Conservation (phyloP, 2,797 vertebrate genomes). For the Toxotes lorentzi region DNA sequence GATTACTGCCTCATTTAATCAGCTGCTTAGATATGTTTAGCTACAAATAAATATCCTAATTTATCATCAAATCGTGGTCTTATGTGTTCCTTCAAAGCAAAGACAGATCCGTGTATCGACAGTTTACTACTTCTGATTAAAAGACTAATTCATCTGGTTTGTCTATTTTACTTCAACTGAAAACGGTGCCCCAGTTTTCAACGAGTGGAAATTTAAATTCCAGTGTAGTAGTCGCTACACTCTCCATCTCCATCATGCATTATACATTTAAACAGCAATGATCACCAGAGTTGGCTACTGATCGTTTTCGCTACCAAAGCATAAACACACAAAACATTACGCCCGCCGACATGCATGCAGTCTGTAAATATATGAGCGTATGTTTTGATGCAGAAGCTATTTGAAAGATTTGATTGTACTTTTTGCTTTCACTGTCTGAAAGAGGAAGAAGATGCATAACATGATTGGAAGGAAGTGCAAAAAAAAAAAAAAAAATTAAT, state of each 20-base stretch:
- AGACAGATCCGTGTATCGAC: not conserved
- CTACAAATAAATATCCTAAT: not conserved
- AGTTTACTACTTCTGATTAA: not conserved
- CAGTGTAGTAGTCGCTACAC: not conserved
- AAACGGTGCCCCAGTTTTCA: not conserved
- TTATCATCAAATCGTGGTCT: not conserved
- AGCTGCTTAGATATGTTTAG: not conserved
- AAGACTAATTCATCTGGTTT: not conserved
- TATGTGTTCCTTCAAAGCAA: not conserved
- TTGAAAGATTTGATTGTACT: not conserved
- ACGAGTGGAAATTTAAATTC: not conserved
- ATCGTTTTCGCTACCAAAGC: slow-evolving; percentile 26
- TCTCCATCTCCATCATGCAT: slow-evolving; percentile 27
- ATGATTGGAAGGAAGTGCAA: not conserved
- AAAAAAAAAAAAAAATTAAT: slow-evolving; percentile 19
- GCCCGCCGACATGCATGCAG: not conserved
- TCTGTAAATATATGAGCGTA: not conserved
- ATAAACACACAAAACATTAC: slow-evolving; percentile 13
- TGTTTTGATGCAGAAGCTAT: not conserved
- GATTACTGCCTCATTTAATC: not conserved
- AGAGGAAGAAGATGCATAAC: not conserved
- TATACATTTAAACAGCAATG: slow-evolving; percentile 44
- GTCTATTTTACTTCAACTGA: not conserved
- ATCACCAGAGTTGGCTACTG: slow-evolving; percentile 34
- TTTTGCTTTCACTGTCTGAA: slow-evolving; percentile 19